Base-by-base conservation (phyloP, 1,140 invertebrate species). In the Galleria mellonella region DNA sequence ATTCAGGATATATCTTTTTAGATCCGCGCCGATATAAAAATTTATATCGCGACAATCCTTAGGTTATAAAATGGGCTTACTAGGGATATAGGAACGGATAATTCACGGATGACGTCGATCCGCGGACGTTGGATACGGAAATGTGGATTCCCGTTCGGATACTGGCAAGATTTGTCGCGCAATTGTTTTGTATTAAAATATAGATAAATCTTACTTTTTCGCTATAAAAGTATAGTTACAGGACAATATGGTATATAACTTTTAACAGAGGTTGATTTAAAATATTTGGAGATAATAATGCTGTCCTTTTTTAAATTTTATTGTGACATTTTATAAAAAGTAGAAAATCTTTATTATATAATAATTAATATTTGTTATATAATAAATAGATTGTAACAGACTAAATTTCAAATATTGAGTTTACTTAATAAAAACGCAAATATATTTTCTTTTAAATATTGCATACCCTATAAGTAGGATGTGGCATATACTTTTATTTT, bases 11-110 rank as follows among this genome's bases (percentile, higher is more conserved):
- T 55, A 54, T 54, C 33, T 32, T 14, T 45, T 51, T 42, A 52
- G 48, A 62, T 58, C 50, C 56, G 23, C 10, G 28, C 14, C 44
- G 58, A 56, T 65, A 65, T 65, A 65, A 62, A 65, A 54, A 65
- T 65, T 62, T 65, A 65, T 65, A 65, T 47, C 40, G 17, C 32
- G 40, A 42, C 53, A 48, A 62, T 65, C 62, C 54, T 32, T 32
- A 44, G 58, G 49, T 56, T 52, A 52, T 62, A 62, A 61, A 61
- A 9, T 14, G 41, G 50, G 52, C 48, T 62, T 58, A 58, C 47
- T 41, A 29, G 36, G 51, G 54, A 64, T 65, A 50, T 36, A 6
- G 17, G 14, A 33, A n/a, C 43, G 58, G 32, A 62, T 66, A 66
- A 62, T 47, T 65, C 62, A 62, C 57, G 43, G 54, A 54, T 62